phyloP scores from a whole-genome alignment of 2,113 vertebrate species.

The Sakesphorus luctuosus region DNA sequence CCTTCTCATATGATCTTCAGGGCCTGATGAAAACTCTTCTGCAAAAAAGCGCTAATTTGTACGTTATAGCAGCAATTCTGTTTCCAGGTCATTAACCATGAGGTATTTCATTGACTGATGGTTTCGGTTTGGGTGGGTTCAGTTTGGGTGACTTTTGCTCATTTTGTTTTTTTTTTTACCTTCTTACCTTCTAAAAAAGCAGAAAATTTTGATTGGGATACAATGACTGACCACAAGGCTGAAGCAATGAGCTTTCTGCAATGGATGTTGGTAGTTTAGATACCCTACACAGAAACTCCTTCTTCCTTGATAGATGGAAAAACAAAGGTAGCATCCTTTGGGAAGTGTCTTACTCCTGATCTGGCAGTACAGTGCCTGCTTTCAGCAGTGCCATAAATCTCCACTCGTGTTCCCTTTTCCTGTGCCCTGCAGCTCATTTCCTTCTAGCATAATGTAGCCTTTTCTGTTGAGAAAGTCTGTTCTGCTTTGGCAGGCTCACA shows the following conservation, averaged over 20 bases:
- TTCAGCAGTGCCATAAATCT: constrained; percentile 62
- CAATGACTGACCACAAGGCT: not conserved
- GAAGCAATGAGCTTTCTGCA: not conserved
- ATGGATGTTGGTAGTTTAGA: not conserved
- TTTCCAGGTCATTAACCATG: not conserved
- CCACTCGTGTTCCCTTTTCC: constrained; percentile 68
- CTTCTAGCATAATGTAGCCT: constrained; percentile 68
- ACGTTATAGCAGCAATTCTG: not conserved
- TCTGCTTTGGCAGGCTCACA: constrained; percentile 69
- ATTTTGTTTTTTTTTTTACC: not conserved
- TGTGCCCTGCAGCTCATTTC: constrained; percentile 70
- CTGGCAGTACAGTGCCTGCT: constrained; percentile 65
- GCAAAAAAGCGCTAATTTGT: not conserved
- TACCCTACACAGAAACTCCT: not conserved
- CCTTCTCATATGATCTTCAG: not conserved
- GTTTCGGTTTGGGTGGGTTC: not conserved
- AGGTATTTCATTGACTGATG: not conserved
- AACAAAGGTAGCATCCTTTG: constrained; percentile 47
- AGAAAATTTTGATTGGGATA: not conserved
- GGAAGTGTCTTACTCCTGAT: constrained; percentile 8
- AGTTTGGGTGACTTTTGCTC: not conserved
- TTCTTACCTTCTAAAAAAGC: not conserved
- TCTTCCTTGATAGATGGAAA: not conserved
- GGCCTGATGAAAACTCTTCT: not conserved
- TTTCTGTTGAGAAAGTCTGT: constrained; percentile 67